Evolutionary conservation across 2,797 vertebrate genomes (phyloP), one percentile per base, ranked within the genome.

Genomic region (Coranthus polyacanthus): DNA sequence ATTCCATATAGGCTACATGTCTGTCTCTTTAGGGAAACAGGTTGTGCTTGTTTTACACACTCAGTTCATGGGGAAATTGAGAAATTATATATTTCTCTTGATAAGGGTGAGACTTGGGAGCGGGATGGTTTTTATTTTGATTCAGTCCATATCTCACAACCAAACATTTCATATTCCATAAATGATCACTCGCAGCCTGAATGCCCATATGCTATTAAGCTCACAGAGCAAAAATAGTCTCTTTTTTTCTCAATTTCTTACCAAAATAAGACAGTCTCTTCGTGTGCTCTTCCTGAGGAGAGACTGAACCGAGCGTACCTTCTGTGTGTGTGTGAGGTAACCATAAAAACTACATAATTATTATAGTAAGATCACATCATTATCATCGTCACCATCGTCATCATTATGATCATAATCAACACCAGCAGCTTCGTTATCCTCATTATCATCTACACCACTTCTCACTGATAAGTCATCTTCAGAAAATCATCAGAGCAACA

Each of bases 21-120:
- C 65, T 77, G 81, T 85, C 78, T 88, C 78, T 70, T 21, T 24
- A 66, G 64, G 80, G 76, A 72, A 83, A 85, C 83, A 79, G 62
- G 64, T 91, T 92, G 92, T 93, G 92, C 92, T 93, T 92, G 75
- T 88, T 86, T 89, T 81, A 88, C 81, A 88, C 83, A 81, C 69
- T 70, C 32, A 51, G 68, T 68, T 84, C 61, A 67, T 53, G 41
- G 75, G 79, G 37, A 45, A 38, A 60, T 13, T 34, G 44, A 43
- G 24, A 56, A 75, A 51, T 64, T 11, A 60, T 55, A 58, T 52
- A 59, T 22, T 69, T 56, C 24, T 70, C 57, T 63, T 42, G 12
- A 51, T 36, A 34, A 67, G 18, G 21, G 42, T 44, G 26, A 57
- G 42, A 32, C 49, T 38, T 53, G 22, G 59, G 63, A 63, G 61